Evolutionary conservation across 2,797 vertebrate species (phyloP), one percentile per base, ranked within the genome.

Genomic region (Sebastes variabilis): DNA sequence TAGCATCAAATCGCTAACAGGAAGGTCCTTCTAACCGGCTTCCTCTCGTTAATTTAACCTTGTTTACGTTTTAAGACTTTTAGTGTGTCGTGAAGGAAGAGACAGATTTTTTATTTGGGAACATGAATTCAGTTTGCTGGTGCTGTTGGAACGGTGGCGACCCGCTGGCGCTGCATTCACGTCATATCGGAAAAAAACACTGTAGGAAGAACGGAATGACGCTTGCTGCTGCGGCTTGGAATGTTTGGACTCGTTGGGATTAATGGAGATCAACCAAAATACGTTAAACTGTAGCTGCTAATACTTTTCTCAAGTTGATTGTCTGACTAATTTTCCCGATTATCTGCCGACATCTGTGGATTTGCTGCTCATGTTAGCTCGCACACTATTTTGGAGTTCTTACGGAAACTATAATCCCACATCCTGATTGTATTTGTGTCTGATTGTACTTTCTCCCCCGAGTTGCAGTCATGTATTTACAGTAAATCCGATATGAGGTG

Each of bases 401-500:
- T 49, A 42, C 36, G 27, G 18, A 34, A 11, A 30, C 18, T 46
- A 62, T 52, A 68, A 58, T 68, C 25, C 49, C 34, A 73, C 46
- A 79, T 65, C 13, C 12, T 74, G n/a, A 68, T 13, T 71, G 16
- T 67, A 79, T 73, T 24, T 32, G 36, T 18, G 20, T 29, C 14
- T 60, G n/a, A 25, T 42, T 18, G 20, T 29, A 29, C 54, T 22
- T 32, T 27, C 9, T 32, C 10, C 16, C 24, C 25, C 29, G 8
- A 49, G 18, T 56, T 59, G 20, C 58, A 78, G 66, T 68, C n/a
- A 59, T 30, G 8, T 73, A 78, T 67, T 80, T 54, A 83, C 72
- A 85, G 30, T 74, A 24, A 84, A 86, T 82, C 66, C 13, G 22
- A 89, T 79, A 83, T 66, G 70, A 88, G 54, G n/a, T 85, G 75